Evolutionary conservation across 2,888 invertebrate species (phyloP).

Genomic region (Hyppa rectilinea): DNA sequence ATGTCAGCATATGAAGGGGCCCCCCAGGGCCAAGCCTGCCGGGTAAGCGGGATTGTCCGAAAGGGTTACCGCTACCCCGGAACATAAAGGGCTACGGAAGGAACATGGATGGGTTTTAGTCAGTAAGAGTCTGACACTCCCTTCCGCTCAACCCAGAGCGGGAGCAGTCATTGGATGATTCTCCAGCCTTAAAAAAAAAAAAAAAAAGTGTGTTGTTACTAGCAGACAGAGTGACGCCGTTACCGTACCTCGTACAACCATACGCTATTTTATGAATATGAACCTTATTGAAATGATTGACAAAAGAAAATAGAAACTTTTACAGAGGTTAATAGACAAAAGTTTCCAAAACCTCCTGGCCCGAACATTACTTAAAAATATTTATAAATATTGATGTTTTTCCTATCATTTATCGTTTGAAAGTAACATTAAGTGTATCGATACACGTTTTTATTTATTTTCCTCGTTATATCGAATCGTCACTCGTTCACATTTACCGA

Average conservation of each 20-base stretch:
- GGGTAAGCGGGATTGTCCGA: too few relatives aligned
- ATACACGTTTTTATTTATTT: slow-evolving; percentile 18
- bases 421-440: slow-evolving; percentile 10
- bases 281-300: slow-evolving; percentile 25
- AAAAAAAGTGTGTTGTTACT: neutral
- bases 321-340: slow-evolving; percentile 5
- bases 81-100: too few relatives aligned
- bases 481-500: slow-evolving; percentile 14
- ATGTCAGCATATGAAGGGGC: too few relatives aligned
- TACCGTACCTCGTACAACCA: neutral
- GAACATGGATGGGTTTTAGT: too few relatives aligned
- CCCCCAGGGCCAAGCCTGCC: too few relatives aligned
- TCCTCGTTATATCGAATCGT: slow-evolving; percentile 19
- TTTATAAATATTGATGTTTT: slow-evolving; percentile 31
- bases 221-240: neutral
- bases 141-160: too few relatives aligned
- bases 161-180: too few relatives aligned
- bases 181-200: too few relatives aligned
- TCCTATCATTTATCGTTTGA: slow-evolving; percentile 23
- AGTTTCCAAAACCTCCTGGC: neutral
- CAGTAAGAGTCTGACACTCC: too few relatives aligned
- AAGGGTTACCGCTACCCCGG: too few relatives aligned
- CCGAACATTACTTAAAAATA: slow-evolving; percentile 42
- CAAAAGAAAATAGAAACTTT: slow-evolving; percentile 12
- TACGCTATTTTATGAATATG: neutral